Evolutionary conservation across 2,797 vertebrate genomes (phyloP).

Genomic region (Gymnoscopelus microlampas): DNA sequence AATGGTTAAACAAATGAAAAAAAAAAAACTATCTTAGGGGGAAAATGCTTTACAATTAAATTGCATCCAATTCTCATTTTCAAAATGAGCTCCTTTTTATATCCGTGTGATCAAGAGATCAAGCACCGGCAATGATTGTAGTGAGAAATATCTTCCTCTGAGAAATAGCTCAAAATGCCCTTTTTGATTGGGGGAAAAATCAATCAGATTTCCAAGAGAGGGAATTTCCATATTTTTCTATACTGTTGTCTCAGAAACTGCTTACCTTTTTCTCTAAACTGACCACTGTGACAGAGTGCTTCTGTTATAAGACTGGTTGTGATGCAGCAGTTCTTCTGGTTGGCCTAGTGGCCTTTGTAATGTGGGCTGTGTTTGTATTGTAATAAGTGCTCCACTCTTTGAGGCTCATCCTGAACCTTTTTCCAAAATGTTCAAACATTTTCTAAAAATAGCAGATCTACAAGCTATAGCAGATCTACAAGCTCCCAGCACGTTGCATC

Average conservation of each 20-base stretch:
- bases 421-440: no score
- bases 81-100: no score
- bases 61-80: no score
- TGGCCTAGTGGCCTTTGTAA: constrained; percentile 6
- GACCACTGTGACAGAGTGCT: constrained; percentile 28
- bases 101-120: background rate
- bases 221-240: constrained; percentile 53
- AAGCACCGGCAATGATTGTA: constrained; percentile 34
- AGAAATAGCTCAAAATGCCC: background rate
- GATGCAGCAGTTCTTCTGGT: constrained; percentile 30
- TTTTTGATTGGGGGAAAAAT: constrained; percentile 2
- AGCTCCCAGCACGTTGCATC: no score
- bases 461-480: no score
- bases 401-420: constrained; percentile 9
- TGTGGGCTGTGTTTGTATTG: background rate
- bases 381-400: constrained; percentile 21
- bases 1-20: no score
- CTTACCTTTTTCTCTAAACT: constrained; percentile 45
- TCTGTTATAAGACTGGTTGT: constrained; percentile 16
- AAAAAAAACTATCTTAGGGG: no score
- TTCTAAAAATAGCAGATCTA: no score
- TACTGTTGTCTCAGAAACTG: constrained; percentile 47
- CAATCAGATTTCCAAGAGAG: constrained; percentile 49
- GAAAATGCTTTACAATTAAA: no score
- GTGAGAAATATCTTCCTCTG: constrained; percentile 12